Percentiles rank a stretch among this genome's conserved stretches.
Conservation (phyloP, 2,888 invertebrate genomes). For the Thereva nobilitata region DNA sequence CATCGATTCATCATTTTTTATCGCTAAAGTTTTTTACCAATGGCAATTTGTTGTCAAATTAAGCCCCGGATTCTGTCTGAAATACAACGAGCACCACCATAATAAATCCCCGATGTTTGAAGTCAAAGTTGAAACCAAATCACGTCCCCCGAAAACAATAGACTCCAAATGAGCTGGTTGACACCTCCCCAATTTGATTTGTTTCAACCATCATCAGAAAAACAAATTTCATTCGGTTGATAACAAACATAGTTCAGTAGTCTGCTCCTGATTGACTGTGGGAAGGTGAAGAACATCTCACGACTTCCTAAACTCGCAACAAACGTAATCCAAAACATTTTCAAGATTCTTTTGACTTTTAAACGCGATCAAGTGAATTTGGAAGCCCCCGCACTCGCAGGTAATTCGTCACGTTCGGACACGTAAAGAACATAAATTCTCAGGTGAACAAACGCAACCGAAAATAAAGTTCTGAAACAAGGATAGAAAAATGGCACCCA, state of each 20-base stretch:
- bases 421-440: constrained; percentile 25
- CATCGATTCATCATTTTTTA: too few relatives aligned
- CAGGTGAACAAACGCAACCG: constrained; percentile 9
- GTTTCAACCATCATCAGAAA: neutral
- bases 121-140: neutral
- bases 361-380: constrained; percentile 4
- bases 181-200: constrained; percentile 30
- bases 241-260: neutral
- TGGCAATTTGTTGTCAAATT: too few relatives aligned
- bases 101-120: too few relatives aligned
- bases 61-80: too few relatives aligned
- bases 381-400: neutral
- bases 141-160: constrained; percentile 24
- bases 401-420: constrained; percentile 32
- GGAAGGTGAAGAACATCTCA: constrained; percentile 8
- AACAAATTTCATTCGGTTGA: neutral
- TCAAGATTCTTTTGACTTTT: neutral
- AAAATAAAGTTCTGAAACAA: neutral
- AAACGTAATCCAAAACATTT: neutral
- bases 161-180: constrained; percentile 21
- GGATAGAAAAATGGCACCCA: constrained; percentile 9
- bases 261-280: constrained; percentile 2
- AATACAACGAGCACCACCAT: too few relatives aligned
- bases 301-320: neutral
- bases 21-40: too few relatives aligned